These are phyloP conservation scores for Prosapia bicincta DNA, from an alignment of 2,888 invertebrate species.

Conservation along the genomic window DNA sequence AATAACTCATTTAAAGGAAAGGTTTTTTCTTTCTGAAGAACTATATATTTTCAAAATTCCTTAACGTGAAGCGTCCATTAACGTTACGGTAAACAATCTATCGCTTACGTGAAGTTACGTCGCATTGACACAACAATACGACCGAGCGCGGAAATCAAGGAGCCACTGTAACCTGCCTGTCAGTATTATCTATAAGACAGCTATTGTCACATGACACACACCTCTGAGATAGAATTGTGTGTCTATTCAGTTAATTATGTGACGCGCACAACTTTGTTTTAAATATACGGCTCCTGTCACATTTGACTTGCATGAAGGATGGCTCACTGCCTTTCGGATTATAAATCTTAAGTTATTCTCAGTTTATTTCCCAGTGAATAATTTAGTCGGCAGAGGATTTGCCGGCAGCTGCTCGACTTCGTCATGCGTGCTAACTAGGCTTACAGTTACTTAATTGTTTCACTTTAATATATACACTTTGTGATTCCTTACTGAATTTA, in stretches of 20 bases:
- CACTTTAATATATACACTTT: neutral
- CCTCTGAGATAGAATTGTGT: neutral
- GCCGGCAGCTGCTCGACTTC: neutral
- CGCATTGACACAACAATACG: no score
- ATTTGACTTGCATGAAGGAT: slow-evolving; percentile 26
- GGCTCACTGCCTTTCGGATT: neutral
- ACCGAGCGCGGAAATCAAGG: no score
- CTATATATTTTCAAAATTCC: no score
- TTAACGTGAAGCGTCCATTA: no score
- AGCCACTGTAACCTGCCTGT: no score
- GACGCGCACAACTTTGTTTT: neutral
- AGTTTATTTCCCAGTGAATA: slow-evolving; percentile 23
- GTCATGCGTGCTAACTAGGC: neutral
- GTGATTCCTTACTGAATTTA: neutral
- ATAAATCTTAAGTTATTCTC: slow-evolving; percentile 14
- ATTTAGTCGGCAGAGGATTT: slow-evolving; percentile 1
- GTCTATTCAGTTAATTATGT: neutral
- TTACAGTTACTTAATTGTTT: neutral
- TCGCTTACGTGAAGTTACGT: no score
- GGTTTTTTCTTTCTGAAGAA: no score
- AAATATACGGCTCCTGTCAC: neutral
- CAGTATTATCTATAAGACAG: neutral
- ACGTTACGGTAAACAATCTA: no score
- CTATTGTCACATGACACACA: neutral
- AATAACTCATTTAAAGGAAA: no score